Base-by-base conservation (phyloP, 2,888 invertebrate species). In the Drosophila macrospina region DNA sequence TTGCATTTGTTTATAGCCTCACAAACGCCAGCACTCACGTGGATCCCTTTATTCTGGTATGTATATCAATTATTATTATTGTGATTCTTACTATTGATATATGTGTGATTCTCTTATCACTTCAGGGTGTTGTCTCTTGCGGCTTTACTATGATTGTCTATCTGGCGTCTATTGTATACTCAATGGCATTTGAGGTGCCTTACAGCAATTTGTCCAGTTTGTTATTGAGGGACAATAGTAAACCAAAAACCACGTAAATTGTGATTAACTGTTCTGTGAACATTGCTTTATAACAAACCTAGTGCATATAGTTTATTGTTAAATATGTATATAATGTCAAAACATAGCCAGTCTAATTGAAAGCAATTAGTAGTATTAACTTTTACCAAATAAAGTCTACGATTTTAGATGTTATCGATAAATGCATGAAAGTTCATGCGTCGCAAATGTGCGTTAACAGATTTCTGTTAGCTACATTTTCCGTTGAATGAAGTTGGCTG, bases 1-100 rank as follows among this genome's bases (percentile, higher is more conserved):
- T 94, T 67, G 91, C 91, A 52, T 89, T 93, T 26, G 81, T 94
- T 11, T 93, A 90, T 55, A 90, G 92, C 13, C 72, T 91, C 51
- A 90, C 91, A 5, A 91, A 77, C 15, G 78, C 88, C 4, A 91
- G 92, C 47, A 90, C 90, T 1, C 90, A 91, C 66, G 90, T 89
- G 20, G 92, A 92, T 86, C 91, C 91, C 8, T 65, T 91, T 11
- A 88, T 92, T 81, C 57, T 92, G 89, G 92, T 92, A 63, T 63
- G 90, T 75, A 24, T 11, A 36, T 28, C 0, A 11, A 1, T 7
- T 13, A 10, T 0, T n/a, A 30, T 6, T 7, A n/a, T 10, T 39
- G 7, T 16, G 11, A 8, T 20, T 20, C 39, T 7, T 30, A 10
- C 20, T 1, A n/a, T 13, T n/a, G 34, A 11, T 1, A 7, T 20